Base-by-base conservation (phyloP, 1,140 invertebrate genomes). In the Aphelenchoides besseyi region DNA sequence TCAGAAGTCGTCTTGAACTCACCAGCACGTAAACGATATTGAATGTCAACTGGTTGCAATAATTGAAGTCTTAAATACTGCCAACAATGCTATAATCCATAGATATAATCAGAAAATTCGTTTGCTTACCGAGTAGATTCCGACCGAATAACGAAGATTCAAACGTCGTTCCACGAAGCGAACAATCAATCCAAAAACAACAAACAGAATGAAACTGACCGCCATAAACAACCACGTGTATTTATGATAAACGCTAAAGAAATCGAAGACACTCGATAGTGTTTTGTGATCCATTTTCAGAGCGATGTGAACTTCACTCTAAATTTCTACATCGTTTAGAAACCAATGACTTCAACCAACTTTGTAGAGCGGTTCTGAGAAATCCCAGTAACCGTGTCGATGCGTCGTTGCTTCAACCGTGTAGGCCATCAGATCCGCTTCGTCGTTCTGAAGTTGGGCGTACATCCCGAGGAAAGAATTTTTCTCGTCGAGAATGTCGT, bases 261-360 rank as follows among this genome's bases (percentile, higher is more conserved):
- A 59, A 23, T 59, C 55, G 55, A 59, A 59, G 18, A 59, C 18
- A 8, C 5, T 8, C 5, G 55, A 59, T 12, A 59, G 18, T 8
- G 55, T 59, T 5, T 28, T 59, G 55, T 59, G 5, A 28, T 8
- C 5, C 18, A 8, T 59, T 33, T 18, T 59, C 5, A 59, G 5
- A 33, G 55, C 55, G 5, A 59, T 59, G 5, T 59, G 5, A 8
- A 23, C 23, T 33, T 59, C 55, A 33, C 55, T 59, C 55, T 59
- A 18, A 5, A 59, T 8, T 8, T n/a, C 5, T 8, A 59, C 16
- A 8, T 28, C 5, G 23, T 8, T 59, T 29, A 59, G 5, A 59
- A 59, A 33, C 5, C 26, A 8, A 8, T 59, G 5, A 23, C 5
- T 8, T 28, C 5, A 5, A 28, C 5, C 23, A 28, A 59, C 55